Percentiles rank a stretch among this genome's conserved stretches.
Conservation (phyloP, 2,113 vertebrate species). For the Suncus etruscus region DNA sequence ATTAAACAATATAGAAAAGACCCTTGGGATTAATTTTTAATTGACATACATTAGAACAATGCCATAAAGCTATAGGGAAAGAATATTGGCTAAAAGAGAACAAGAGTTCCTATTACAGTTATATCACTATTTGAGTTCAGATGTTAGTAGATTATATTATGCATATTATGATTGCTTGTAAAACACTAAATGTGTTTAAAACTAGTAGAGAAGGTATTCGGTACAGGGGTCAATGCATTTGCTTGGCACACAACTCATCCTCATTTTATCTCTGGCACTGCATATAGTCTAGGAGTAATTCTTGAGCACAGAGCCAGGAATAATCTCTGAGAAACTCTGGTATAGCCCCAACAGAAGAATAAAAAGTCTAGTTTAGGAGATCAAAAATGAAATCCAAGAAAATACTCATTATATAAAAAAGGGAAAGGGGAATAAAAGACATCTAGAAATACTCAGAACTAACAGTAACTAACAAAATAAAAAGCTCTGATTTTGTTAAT, state of each 20-base stretch:
- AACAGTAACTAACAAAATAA: conserved; percentile 16
- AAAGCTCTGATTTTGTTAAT: not conserved
- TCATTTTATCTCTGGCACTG: no score
- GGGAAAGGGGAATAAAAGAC: not conserved
- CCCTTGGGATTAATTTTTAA: not conserved
- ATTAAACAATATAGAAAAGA: not conserved
- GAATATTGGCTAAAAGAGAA: not conserved
- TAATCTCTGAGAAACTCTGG: no score
- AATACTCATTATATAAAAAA: not conserved
- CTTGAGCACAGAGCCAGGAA: no score
- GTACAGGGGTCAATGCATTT: no score
- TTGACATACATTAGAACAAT: not conserved
- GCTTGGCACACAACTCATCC: no score
- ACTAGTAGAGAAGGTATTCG: not conserved
- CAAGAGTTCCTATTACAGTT: not conserved
- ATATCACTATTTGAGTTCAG: not conserved
- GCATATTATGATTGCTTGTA: not conserved
- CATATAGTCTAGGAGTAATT: no score
- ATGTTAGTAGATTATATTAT: not conserved
- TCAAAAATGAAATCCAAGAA: not conserved
- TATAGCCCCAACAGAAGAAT: no score
- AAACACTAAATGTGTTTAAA: not conserved
- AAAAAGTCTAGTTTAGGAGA: not conserved
- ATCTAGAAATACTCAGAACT: not conserved
- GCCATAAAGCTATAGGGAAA: not conserved